Conservation (phyloP, 2,888 invertebrate species). For the Prosapia bicincta region DNA sequence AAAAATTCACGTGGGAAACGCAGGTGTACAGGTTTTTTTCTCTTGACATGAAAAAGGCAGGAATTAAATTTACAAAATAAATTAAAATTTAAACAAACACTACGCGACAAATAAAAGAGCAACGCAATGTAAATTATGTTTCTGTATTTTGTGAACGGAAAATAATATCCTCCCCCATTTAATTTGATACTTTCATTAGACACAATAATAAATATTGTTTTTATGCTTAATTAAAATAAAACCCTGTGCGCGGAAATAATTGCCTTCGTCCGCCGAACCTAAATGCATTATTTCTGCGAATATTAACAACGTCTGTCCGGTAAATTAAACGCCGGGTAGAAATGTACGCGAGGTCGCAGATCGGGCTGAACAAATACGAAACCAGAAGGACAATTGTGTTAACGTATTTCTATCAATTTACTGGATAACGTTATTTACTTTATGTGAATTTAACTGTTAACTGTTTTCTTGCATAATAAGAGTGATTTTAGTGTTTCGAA, state of each 20-base stretch:
- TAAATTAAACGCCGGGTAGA: too few species aligned
- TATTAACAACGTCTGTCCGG: too few species aligned
- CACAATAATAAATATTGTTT: neutral
- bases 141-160: neutral
- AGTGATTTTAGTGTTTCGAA: too few species aligned
- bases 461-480: too few species aligned
- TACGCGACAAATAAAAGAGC: neutral
- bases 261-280: neutral
- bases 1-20: neutral
- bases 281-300: too few species aligned
- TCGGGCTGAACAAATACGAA: too few species aligned
- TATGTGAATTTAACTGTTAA: too few species aligned
- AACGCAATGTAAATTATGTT: neutral
- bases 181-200: neutral
- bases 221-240: neutral
- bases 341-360: too few species aligned
- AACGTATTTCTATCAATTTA: too few species aligned
- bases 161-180: neutral
- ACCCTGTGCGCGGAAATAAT: neutral
- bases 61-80: neutral
- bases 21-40: neutral
- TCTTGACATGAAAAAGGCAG: neutral
- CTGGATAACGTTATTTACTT: too few species aligned
- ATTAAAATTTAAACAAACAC: neutral
- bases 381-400: too few species aligned